These are phyloP conservation scores for Coccyzus lansbergi DNA, from an alignment of 2,797 vertebrate species.

Conservation along the genomic window DNA sequence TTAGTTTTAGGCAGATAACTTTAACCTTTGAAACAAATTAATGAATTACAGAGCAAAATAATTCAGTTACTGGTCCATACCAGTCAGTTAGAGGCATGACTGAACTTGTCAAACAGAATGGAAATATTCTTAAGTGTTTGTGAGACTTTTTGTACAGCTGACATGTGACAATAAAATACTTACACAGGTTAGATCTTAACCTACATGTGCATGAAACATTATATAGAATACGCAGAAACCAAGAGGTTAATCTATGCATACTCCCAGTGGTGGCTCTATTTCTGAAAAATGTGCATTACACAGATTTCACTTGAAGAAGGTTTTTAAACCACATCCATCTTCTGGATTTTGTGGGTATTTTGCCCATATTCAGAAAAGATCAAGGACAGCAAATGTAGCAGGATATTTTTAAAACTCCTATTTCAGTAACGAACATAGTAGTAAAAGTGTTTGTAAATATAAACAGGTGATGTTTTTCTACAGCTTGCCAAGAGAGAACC, in stretches of 20 bases:
- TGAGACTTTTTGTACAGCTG: neutral
- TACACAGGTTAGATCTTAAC: neutral
- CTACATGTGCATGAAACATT: neutral
- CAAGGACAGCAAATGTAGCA: neutral
- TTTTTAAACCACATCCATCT: neutral
- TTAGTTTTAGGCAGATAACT: neutral
- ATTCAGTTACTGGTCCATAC: neutral
- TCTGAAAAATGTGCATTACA: neutral
- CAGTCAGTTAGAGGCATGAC: neutral
- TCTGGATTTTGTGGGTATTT: neutral
- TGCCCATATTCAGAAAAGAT: neutral
- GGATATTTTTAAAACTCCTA: neutral
- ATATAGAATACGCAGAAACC: fast-evolving
- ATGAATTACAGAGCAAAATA: neutral
- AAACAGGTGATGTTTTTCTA: neutral
- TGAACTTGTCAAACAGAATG: neutral
- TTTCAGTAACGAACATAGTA: neutral
- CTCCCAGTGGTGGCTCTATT: neutral
- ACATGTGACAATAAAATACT: neutral
- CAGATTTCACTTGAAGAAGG: neutral
- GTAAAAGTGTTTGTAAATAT: neutral
- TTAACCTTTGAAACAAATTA: neutral
- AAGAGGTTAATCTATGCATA: neutral
- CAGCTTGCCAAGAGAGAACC: neutral
- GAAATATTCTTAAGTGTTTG: neutral